Evolutionary conservation across 1,140 invertebrate species (phyloP).

Genomic region (Eumeta japonica): DNA sequence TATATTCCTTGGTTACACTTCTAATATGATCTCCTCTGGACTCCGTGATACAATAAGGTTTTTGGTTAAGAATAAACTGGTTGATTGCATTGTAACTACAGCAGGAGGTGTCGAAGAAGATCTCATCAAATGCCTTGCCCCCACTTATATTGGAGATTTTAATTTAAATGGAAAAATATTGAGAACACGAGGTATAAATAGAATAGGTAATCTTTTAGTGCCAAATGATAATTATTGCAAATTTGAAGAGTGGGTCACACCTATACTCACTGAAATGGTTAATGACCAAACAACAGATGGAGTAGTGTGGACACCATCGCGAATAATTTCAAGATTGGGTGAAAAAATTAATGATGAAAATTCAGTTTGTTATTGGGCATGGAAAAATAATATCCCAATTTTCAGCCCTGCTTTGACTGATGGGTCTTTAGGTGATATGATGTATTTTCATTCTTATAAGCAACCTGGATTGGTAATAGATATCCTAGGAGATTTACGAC

Average conservation of each 20-base stretch:
- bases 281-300: constrained; percentile 79
- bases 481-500: constrained; percentile 87
- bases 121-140: constrained; percentile 96
- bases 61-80: constrained; percentile 79
- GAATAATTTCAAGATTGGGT: constrained; percentile 68
- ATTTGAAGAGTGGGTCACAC: constrained; percentile 98
- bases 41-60: constrained; percentile 88
- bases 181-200: constrained; percentile 88
- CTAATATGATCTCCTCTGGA: constrained; percentile 95
- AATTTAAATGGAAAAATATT: constrained; percentile 75
- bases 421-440: constrained; percentile 98
- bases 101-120: constrained; percentile 99
- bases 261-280: constrained; percentile 89
- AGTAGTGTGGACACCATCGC: constrained; percentile 88
- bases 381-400: constrained; percentile 96
- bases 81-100: constrained; percentile 96
- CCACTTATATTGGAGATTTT: constrained; percentile 92
- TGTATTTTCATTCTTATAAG: constrained; percentile 96
- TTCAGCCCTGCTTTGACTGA: constrained; percentile 98
- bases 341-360: constrained; percentile 87
- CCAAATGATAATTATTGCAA: constrained; percentile 98
- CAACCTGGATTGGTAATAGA: constrained; percentile 92
- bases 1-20: constrained; percentile 97
- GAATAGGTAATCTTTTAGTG: constrained; percentile 96
- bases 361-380: constrained; percentile 98